Percentiles rank a stretch among this genome's conserved stretches.
These are phyloP conservation scores for Neodontobutis hainanensis DNA, from an alignment of 2,113 vertebrate species.

Conservation along the genomic window DNA sequence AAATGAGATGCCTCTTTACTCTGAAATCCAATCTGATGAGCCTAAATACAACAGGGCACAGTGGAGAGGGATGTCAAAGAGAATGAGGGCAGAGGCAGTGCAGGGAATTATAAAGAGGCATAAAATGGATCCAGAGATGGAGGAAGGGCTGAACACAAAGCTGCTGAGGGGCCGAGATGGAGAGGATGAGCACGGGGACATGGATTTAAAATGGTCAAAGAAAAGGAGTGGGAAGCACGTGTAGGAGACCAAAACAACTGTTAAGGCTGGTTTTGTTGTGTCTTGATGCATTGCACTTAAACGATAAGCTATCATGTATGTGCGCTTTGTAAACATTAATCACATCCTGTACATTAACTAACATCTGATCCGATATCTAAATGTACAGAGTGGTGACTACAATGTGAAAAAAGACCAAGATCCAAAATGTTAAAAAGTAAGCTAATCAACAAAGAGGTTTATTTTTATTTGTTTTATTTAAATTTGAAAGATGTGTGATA, in stretches of 20 bases:
- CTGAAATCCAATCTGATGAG: conserved; percentile 44
- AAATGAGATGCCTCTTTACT: conserved; percentile 34
- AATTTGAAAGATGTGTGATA: too few species aligned
- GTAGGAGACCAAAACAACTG: neutral
- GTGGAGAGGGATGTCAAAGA: neutral
- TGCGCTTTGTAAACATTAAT: too few species aligned
- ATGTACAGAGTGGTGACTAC: too few species aligned
- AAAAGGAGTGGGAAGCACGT: neutral
- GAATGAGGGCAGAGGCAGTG: neutral
- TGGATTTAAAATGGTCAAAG: conserved; percentile 7
- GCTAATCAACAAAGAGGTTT: too few species aligned
- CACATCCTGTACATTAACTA: too few species aligned
- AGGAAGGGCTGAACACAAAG: neutral
- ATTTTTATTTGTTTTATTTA: too few species aligned
- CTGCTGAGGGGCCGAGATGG: conserved; percentile 16
- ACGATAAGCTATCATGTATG: too few species aligned
- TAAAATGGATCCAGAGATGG: conserved; percentile 14
- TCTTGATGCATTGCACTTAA: neutral
- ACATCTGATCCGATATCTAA: too few species aligned
- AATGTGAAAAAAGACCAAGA: too few species aligned
- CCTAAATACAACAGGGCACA: conserved; percentile 18
- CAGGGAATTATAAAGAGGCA: conserved; percentile 24
- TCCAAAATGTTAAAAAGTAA: too few species aligned
- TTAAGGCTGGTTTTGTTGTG: neutral
- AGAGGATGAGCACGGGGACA: neutral